Conservation (phyloP, 53 echinoderm and acorn worm genomes). For the Mesocentrotus franciscanus region DNA sequence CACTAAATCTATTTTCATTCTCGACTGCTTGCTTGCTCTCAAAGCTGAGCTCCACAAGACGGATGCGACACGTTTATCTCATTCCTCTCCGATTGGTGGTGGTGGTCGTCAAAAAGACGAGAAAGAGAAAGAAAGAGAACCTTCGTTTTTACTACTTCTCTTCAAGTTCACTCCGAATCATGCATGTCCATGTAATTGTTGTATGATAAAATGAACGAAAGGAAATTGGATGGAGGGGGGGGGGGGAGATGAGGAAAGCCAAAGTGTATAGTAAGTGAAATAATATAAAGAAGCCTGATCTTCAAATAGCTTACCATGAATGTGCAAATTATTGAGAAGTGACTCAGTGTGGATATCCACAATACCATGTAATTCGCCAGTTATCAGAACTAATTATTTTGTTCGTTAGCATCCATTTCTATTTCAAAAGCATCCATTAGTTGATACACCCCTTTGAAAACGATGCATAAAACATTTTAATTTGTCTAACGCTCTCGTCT, state of each 20-base stretch:
- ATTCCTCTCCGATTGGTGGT: conserved; percentile 34
- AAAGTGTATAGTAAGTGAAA: background rate
- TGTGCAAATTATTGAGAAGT: background rate
- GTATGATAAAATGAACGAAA: background rate
- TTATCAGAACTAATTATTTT: background rate
- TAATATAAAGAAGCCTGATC: background rate
- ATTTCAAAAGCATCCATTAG: no score
- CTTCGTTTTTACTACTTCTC: background rate
- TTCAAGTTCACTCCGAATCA: background rate
- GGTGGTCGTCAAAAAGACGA: background rate
- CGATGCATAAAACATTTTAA: no score
- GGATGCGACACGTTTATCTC: conserved; percentile 62
- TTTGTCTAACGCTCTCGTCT: no score
- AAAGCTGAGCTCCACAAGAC: background rate
- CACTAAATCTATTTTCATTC: conserved; percentile 63
- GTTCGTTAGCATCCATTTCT: background rate
- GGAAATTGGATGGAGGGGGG: background rate
- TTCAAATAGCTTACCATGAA: background rate
- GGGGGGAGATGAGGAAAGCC: background rate
- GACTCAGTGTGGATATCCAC: background rate
- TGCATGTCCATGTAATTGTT: background rate
- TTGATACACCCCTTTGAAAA: no score
- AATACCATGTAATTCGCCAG: background rate
- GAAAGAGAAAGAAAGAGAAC: background rate
- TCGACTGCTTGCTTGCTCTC: conserved; percentile 31